Percentiles rank a stretch among this genome's conserved stretches.
Evolutionary conservation across 1,140 invertebrate species (phyloP).

Genomic region (Trichogramma pretiosum): DNA sequence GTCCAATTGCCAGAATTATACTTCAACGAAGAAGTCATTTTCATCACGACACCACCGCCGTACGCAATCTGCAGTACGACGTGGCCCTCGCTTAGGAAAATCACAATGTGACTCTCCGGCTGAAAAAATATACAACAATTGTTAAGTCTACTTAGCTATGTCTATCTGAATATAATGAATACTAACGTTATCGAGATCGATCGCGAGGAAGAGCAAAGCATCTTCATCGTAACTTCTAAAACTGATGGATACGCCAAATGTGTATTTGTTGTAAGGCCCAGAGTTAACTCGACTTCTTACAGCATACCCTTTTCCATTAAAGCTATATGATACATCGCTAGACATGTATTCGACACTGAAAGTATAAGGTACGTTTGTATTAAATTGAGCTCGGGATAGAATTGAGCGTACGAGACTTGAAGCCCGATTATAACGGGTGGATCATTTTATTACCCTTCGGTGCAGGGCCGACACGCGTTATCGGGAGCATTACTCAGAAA

Average conservation of each 20-base stretch:
- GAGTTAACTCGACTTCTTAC: constrained; percentile 54
- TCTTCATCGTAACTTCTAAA: constrained; percentile 84
- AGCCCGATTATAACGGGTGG: no score
- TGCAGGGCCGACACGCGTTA: constrained; percentile 64
- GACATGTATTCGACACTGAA: constrained; percentile 47
- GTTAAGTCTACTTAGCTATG: no score
- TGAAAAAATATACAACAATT: constrained; percentile 16
- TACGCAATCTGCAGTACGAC: constrained; percentile 70
- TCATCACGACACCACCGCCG: constrained; percentile 51
- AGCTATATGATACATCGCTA: constrained; percentile 52
- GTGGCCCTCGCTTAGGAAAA: constrained; percentile 65
- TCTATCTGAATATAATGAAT: no score
- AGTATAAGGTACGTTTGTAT: constrained; percentile 18
- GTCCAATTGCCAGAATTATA: constrained; percentile 78
- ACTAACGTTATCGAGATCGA: constrained; percentile 58
- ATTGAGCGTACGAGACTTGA: no score
- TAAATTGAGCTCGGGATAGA: neutral
- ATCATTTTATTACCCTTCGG: constrained; percentile 56
- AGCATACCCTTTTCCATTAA: constrained; percentile 72
- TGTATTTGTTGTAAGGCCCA: constrained; percentile 58
- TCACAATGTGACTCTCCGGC: constrained; percentile 68
- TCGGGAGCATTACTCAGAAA: constrained; percentile 57
- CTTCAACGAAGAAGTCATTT: constrained; percentile 59
- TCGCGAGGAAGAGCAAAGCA: constrained; percentile 74
- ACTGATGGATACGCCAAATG: constrained; percentile 68